Evolutionary conservation across 1,140 invertebrate species (phyloP).

Genomic region (Caenorhabditis tropicalis): DNA sequence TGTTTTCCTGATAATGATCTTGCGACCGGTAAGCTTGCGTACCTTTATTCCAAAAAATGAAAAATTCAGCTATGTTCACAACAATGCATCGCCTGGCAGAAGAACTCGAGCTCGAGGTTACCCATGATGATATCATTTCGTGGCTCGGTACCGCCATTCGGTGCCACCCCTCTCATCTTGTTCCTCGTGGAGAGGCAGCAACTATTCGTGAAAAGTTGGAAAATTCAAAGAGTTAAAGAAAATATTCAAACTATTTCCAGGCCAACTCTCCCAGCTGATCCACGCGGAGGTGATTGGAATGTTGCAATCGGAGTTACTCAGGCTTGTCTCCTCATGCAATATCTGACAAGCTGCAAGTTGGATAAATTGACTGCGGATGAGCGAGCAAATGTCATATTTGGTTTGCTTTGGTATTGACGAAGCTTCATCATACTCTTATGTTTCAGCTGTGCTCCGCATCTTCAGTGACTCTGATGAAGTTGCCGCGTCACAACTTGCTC

Average conservation of each 20-base stretch:
- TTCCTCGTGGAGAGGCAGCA: background rate
- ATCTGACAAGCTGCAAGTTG: background rate
- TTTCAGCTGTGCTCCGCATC: constrained; percentile 8
- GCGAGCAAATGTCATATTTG: background rate
- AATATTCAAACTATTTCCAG: too few relatives aligned
- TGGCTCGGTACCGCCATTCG: background rate
- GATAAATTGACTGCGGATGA: background rate
- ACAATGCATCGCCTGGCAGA: background rate
- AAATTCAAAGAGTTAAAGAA: background rate
- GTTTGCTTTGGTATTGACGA: too few relatives aligned
- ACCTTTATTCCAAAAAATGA: too few relatives aligned
- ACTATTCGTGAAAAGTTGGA: constrained; percentile 7
- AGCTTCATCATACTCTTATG: background rate
- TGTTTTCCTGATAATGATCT: constrained; percentile 1
- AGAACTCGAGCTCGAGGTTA: background rate
- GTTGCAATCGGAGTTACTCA: background rate
- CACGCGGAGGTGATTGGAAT: constrained; percentile 1
- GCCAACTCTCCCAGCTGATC: background rate
- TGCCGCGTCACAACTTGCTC: background rate
- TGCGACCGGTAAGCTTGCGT: background rate
- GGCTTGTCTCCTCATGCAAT: constrained; percentile 1
- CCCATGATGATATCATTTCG: constrained; percentile 1
- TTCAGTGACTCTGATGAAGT: constrained; percentile 12
- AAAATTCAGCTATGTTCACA: background rate
- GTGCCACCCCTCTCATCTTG: background rate